phyloP scores from a whole-genome alignment of 2,797 vertebrate genomes.

The Acanthurus tractus region DNA sequence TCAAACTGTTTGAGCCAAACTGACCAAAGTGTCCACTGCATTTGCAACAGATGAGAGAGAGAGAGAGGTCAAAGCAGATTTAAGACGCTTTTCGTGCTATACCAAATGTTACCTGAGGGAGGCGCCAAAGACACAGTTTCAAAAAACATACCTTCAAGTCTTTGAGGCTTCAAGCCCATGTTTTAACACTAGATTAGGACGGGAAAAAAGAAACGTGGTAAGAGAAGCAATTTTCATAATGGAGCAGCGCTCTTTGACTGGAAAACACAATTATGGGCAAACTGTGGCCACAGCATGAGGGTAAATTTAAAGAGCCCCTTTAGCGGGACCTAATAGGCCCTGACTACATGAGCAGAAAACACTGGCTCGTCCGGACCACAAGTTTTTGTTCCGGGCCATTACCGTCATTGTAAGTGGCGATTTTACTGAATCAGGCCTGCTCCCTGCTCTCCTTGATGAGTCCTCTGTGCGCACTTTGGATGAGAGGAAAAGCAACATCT shows the following conservation, averaged over 20 bases:
- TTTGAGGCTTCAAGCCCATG: conserved; percentile 13
- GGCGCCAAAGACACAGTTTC: conserved; percentile 81
- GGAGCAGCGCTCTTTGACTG: conserved; percentile 67
- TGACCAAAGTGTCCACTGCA: conserved; percentile 43
- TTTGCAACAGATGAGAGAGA: conserved; percentile 51
- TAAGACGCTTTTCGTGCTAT: conserved; percentile 54
- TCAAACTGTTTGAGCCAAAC: conserved; percentile 45
- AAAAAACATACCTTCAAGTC: conserved; percentile 18
- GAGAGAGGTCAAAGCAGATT: conserved; percentile 29
- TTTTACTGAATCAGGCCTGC: conserved; percentile 51
- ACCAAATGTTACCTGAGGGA: conserved; percentile 53
- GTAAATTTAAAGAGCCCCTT: conserved; percentile 69
- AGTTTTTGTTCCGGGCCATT: conserved; percentile 71
- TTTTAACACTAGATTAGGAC: conserved; percentile 47
- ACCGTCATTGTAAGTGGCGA: conserved; percentile 47
- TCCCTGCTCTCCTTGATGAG: conserved; percentile 43
- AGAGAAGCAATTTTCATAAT: conserved; percentile 79
- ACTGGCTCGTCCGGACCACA: conserved; percentile 41
- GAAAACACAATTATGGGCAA: conserved; percentile 77
- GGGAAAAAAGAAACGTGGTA: conserved; percentile 43
- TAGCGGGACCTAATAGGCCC: conserved; percentile 62
- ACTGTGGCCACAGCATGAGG: conserved; percentile 70
- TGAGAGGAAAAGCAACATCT: conserved; percentile 14
- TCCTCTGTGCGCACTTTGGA: conserved; percentile 23
- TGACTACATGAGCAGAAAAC: conserved; percentile 63